These are phyloP conservation scores for Sipunculus nudus DNA, from an alignment of 2,888 invertebrate species.

Conservation along the genomic window DNA sequence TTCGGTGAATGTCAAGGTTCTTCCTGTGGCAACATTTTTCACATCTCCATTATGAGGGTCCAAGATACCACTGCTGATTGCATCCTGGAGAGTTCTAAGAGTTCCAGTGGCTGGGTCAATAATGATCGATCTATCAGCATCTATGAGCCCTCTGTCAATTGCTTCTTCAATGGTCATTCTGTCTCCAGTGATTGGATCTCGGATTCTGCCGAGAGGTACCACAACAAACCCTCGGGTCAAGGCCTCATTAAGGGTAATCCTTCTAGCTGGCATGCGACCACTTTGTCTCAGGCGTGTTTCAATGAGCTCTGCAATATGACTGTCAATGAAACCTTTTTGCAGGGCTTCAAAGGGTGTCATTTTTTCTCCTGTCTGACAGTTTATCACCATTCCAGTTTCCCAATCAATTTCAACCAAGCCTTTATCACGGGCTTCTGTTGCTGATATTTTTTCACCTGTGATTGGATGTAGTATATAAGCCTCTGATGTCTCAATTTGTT, in stretches of 20 bases:
- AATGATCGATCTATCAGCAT: constrained; percentile 42
- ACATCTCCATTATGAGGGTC: constrained; percentile 86
- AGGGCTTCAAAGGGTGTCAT: constrained; percentile 91
- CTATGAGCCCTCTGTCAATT: constrained; percentile 38
- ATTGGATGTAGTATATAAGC: constrained; percentile 52
- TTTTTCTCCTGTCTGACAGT: constrained; percentile 74
- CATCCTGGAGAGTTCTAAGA: constrained; percentile 85
- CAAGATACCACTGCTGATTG: constrained; percentile 87
- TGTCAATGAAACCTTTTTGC: constrained; percentile 87
- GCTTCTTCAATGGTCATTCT: constrained; percentile 86
- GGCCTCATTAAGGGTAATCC: constrained; percentile 42
- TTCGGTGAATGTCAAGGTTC: constrained; percentile 80
- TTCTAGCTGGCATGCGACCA: not conserved
- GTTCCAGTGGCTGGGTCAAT: constrained; percentile 75
- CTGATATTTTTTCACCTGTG: constrained; percentile 72
- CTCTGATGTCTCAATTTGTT: not conserved
- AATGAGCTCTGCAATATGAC: constrained; percentile 62
- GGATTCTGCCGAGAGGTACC: constrained; percentile 38
- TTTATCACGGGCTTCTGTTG: constrained; percentile 82
- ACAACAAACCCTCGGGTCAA: constrained; percentile 37
- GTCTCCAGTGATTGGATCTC: constrained; percentile 36
- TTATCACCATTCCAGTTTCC: constrained; percentile 69
- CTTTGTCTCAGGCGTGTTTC: constrained; percentile 23
- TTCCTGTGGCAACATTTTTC: constrained; percentile 71
- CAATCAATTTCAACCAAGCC: constrained; percentile 76